phyloP scores from a whole-genome alignment of 2,888 invertebrate genomes.

The Cryptosula pallasiana region DNA sequence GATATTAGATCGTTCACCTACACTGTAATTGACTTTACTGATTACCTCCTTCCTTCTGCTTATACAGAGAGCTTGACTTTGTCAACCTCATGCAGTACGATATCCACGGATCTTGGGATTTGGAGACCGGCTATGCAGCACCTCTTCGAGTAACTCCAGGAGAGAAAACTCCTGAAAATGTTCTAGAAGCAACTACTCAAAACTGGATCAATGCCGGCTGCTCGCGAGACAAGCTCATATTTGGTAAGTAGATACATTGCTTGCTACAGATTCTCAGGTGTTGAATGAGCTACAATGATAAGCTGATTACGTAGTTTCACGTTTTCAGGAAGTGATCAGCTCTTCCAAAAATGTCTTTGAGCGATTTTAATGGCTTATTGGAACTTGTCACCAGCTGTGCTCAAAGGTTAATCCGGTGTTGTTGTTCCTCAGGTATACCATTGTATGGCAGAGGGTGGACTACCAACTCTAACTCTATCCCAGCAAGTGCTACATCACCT shows the following conservation, averaged over 20 bases:
- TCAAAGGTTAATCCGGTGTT: too few species aligned
- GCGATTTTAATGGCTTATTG: too few species aligned
- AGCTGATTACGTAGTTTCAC: too few species aligned
- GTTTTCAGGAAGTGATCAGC: too few species aligned
- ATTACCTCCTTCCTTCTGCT: background rate
- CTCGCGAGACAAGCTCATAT: constrained; percentile 84
- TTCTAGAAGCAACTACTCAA: constrained; percentile 26
- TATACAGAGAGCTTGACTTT: constrained; percentile 38
- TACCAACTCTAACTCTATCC: constrained; percentile 54
- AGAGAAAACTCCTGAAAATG: background rate
- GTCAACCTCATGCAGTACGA: constrained; percentile 43
- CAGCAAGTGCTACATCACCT: constrained; percentile 82
- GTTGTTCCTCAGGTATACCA: constrained; percentile 1
- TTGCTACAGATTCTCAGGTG: too few species aligned
- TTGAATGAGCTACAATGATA: too few species aligned
- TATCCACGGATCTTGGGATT: constrained; percentile 43
- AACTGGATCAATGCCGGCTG: constrained; percentile 65
- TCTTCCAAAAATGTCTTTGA: too few species aligned
- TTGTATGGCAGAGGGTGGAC: constrained; percentile 16
- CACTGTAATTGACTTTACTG: background rate
- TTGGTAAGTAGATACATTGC: too few species aligned
- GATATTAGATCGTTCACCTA: too few species aligned
- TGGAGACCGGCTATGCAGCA: constrained; percentile 31
- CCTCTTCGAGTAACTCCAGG: background rate
- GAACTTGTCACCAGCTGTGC: too few species aligned